These are phyloP conservation scores for Coreius guichenoti DNA, from an alignment of 2,797 vertebrate species.

Conservation along the genomic window DNA sequence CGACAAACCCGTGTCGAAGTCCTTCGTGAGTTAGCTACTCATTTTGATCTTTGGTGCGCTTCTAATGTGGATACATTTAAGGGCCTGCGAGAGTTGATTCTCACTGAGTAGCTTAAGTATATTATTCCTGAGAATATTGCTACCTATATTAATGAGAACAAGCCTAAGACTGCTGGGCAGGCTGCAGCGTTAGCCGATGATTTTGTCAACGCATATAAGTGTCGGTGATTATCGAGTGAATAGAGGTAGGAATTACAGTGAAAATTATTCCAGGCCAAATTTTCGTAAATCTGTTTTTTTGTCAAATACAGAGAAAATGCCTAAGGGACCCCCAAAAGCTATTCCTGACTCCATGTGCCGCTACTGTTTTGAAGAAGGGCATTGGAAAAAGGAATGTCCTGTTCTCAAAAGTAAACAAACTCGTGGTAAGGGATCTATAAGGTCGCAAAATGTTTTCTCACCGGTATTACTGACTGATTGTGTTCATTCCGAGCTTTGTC, in stretches of 20 bases:
- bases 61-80: not conserved
- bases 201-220: not conserved
- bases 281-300: not conserved
- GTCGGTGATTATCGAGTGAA: not conserved
- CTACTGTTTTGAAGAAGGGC: not conserved
- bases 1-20: not conserved
- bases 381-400: conserved; percentile 1
- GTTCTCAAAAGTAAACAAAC: not conserved
- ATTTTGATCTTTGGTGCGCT: not conserved
- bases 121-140: not conserved
- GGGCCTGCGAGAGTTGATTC: not conserved
- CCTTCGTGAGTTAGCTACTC: not conserved
- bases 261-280: not conserved
- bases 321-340: not conserved
- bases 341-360: not conserved
- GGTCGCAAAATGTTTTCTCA: not conserved
- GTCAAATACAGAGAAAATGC: not conserved
- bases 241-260: not conserved
- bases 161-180: not conserved
- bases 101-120: not conserved
- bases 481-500: not conserved
- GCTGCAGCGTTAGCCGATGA: not conserved
- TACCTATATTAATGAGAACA: not conserved
- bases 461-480: not conserved
- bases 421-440: not conserved